Evolutionary conservation across 2,888 invertebrate species (phyloP).

Genomic region (Bruchidius siliquastri): DNA sequence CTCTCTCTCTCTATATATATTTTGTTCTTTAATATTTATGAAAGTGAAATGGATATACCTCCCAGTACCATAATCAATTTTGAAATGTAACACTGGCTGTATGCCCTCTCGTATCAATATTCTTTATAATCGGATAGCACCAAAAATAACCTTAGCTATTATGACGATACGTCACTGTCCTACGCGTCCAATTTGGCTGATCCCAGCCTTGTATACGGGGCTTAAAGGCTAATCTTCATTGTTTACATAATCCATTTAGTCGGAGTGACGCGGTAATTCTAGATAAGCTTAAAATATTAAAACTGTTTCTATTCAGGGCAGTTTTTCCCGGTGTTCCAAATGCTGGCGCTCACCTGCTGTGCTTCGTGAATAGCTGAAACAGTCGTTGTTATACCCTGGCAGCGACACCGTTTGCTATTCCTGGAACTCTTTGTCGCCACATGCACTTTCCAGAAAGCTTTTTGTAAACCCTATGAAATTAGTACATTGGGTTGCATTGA

Average conservation of each 20-base stretch:
- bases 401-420: background rate
- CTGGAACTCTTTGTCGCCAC: background rate
- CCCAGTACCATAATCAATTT: too few species aligned
- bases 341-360: background rate
- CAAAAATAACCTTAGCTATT: background rate
- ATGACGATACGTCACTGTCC: background rate
- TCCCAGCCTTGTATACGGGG: background rate
- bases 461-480: background rate
- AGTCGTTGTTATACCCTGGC: background rate
- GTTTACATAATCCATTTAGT: background rate
- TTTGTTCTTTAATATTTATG: too few species aligned
- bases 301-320: background rate
- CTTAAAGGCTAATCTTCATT: background rate
- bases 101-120: too few species aligned
- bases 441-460: background rate
- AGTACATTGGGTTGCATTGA: too few species aligned
- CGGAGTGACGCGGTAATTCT: background rate
- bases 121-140: too few species aligned
- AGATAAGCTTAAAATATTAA: constrained; percentile 11
- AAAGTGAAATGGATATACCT: too few species aligned
- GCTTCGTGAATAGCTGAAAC: background rate
- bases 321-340: background rate
- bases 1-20: too few species aligned
- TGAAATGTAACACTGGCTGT: too few species aligned
- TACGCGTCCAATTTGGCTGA: background rate